Conservation (phyloP, 2,797 vertebrate genomes). For the Ctenochaetus hawaiiensis region DNA sequence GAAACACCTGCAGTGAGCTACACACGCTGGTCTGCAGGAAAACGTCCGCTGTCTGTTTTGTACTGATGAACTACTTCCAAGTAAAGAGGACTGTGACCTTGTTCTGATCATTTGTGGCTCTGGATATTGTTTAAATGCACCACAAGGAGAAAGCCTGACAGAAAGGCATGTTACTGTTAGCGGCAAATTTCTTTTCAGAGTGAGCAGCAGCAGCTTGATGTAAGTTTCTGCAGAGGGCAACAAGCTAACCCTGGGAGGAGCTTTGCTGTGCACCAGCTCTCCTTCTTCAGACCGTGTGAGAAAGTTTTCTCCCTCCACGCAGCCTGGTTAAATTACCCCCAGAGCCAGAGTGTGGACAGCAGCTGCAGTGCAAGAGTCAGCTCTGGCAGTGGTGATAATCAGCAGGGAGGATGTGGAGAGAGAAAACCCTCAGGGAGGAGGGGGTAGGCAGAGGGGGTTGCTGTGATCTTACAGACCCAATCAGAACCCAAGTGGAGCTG, state of each 20-base stretch:
- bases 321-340: conserved; percentile 83
- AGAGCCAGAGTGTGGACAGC: conserved; percentile 83
- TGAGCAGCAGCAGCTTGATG: conserved; percentile 24
- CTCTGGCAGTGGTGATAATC: conserved; percentile 85
- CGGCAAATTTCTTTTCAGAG: conserved; percentile 15
- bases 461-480: conserved; percentile 86
- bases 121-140: conserved; percentile 64
- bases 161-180: conserved; percentile 37
- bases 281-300: conserved; percentile 68
- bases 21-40: conserved; percentile 56
- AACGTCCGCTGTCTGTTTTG: conserved; percentile 44
- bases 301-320: conserved; percentile 77
- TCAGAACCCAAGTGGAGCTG: conserved; percentile 84
- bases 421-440: conserved; percentile 76
- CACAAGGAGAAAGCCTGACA: conserved; percentile 42
- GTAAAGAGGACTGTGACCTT: conserved; percentile 43
- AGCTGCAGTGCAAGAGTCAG: conserved; percentile 85
- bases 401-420: conserved; percentile 85
- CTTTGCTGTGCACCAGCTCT: conserved; percentile 23
- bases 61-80: conserved; percentile 62
- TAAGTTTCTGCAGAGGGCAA: conserved; percentile 31
- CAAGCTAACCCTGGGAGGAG: conserved; percentile 34
- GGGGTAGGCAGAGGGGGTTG: conserved; percentile 53
- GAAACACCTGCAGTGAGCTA: conserved; percentile 79
- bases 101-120: conserved; percentile 53